Evolutionary conservation across 2,888 invertebrate genomes (phyloP), one percentile per base, ranked within the genome.

Genomic region (Chrysolina haemoptera): DNA sequence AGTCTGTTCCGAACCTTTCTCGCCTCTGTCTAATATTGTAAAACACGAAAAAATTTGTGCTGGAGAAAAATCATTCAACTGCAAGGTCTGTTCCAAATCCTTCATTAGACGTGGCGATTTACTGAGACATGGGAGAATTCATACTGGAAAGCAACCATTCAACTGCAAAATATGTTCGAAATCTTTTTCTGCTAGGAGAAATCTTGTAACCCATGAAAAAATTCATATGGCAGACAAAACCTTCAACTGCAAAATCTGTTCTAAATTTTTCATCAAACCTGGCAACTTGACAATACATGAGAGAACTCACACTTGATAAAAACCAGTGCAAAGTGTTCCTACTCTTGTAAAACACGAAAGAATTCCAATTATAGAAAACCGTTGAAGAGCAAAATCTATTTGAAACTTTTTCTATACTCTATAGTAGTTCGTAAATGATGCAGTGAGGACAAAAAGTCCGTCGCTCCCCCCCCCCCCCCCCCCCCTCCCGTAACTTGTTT

Each of bases 111-210:
- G n/a, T n/a, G n/a, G n/a, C n/a, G 14, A n/a, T 0, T n/a, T 48
- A 8, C 14, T 9, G 14, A 14, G 48, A n/a, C 48, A 48, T n/a
- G 48, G 14, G 48, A 48, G 16, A 48, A 27, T 5, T 27, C 27
- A 27, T 27, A 27, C 27, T 12, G 22, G 27, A 12, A 27, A 59
- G 22, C 22, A 22, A 14, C 59, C 59, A 11, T 59, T 59, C 27
- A 12, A 59, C 22, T 59, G 59, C 27, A 59, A 59, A 59, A 12
- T 14, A 12, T 59, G 59, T 27, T 59, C 14, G 12, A 59, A 27
- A 22, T n/a, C 5, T 59, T 59, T 59, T 3, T 11, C 14, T 9
- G 6, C 11, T 12, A 59, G 27, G 14, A 59, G 59, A 12, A 27
- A 59, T 27, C 22, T 27, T 5, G 16, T 4, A 2, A 53, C 9